Base-by-base conservation (phyloP, 2,888 invertebrate genomes). In the Sinohyriopsis cumingii region DNA sequence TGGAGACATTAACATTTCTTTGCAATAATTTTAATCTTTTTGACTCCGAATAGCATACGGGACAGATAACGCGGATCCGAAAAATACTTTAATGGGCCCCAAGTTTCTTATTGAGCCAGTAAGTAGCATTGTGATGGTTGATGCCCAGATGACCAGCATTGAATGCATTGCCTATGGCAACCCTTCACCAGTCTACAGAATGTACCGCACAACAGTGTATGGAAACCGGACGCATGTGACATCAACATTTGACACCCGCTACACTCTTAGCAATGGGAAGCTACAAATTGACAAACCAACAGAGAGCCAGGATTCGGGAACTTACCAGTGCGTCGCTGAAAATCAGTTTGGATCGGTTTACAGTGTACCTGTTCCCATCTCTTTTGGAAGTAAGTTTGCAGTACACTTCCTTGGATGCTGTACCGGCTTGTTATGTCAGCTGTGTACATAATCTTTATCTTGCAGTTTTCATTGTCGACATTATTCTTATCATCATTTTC, bases 321-420 rank as follows among this genome's bases (percentile, higher is more conserved):
- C 94, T 22, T 98, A 97, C 90, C 96, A 97, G 86, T 98, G 98
- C 87, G 94, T 94, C 82, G 97, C 97, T 3, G 91, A 93, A n/a
- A 98, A 98, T 90, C 92, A 93, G 86, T 97, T 93, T 91, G 98
- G 98, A 5, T 93, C 94, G 15, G 94, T 98, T 67, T 92, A 95
- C 55, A 97, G 97, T 1, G 95, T 96, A 88, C 96, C 95, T 82
- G 95, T 96, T 0, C 92, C 94, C 65, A 90, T 98, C 5, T 95
- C 96, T 61, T 98, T 97, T 91, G 98, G 97, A 55, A 93, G 90
- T 91, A 80, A 87, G 89, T 82, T 60, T 2, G 5, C 57, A 55
- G 12, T 18, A 25, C 9, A 45, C 45, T 45, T 45, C 15, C 15
- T 12, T 15, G 45, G 45, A 45, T 45, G 15, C 45, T 33, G 15